phyloP scores from a whole-genome alignment of 2,888 invertebrate genomes.

The Onthophagus sagittarius region DNA sequence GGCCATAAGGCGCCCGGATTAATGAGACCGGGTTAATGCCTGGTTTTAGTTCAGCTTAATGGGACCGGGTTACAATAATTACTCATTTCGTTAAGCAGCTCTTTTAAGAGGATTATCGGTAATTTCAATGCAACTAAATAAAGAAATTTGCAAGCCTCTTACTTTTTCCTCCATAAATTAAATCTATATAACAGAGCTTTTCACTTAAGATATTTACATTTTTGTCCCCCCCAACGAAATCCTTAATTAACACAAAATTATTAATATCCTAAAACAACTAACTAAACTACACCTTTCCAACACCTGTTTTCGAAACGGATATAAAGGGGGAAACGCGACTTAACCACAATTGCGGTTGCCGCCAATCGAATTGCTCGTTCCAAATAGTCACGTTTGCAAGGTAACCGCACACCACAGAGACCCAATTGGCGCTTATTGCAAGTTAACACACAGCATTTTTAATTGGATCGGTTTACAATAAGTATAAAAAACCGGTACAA shows the following conservation, averaged over 20 bases:
- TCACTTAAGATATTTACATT: no score
- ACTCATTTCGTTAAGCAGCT: neutral
- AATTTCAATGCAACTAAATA: neutral
- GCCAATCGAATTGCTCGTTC: neutral
- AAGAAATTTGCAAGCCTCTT: neutral
- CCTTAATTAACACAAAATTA: no score
- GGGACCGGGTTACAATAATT: neutral
- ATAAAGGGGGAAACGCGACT: neutral
- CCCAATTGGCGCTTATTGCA: neutral
- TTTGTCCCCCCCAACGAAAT: no score
- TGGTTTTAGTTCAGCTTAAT: conserved; percentile 7
- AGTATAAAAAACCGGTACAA: neutral
- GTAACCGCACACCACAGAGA: neutral
- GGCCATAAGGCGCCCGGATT: conserved; percentile 21
- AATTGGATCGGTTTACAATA: neutral
- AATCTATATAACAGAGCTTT: no score
- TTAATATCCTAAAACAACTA: no score
- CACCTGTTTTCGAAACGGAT: neutral
- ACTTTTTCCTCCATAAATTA: no score
- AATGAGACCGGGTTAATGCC: conserved; percentile 8
- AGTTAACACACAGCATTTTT: neutral
- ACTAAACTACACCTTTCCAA: neutral
- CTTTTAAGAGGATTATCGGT: neutral
- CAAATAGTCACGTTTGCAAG: neutral
- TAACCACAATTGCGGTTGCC: neutral